These are phyloP conservation scores for Stramonita haemastoma DNA, from an alignment of 2,888 invertebrate genomes.

Conservation along the genomic window DNA sequence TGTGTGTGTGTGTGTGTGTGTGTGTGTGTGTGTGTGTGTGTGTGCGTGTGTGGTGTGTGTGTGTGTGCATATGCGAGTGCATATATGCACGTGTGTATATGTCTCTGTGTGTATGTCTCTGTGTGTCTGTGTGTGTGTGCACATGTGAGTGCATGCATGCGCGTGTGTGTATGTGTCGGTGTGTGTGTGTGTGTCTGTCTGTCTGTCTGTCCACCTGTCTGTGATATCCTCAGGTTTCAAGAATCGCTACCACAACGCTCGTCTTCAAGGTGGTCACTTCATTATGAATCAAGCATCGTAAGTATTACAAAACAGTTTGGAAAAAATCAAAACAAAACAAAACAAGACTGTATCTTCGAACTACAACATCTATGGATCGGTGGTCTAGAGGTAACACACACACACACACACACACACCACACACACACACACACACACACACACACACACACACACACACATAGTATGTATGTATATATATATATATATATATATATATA, in stretches of 20 bases:
- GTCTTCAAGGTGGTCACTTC: constrained; percentile 43
- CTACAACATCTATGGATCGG: too few relatives aligned
- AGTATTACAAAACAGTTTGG: constrained; percentile 3
- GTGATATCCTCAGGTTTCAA: constrained; percentile 43
- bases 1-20: background rate
- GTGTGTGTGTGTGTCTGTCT: background rate
- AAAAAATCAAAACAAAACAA: background rate
- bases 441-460: too few relatives aligned
- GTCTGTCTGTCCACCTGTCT: background rate
- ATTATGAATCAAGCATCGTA: constrained; percentile 46
- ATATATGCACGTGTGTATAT: background rate
- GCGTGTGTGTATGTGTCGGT: constrained; percentile 24
- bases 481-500: too few relatives aligned
- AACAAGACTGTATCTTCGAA: too few relatives aligned
- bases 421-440: too few relatives aligned
- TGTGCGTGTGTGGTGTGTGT: too few relatives aligned
- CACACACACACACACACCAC: too few relatives aligned
- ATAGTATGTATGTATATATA: too few relatives aligned
- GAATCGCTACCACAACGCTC: constrained; percentile 47
- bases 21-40: background rate
- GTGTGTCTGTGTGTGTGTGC: constrained; percentile 18
- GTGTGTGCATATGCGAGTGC: background rate
- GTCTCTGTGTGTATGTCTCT: background rate
- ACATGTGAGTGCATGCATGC: background rate
- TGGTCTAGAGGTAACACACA: too few relatives aligned